Conservation (phyloP, 2,797 vertebrate species). For the Buphagus erythrorhynchus region DNA sequence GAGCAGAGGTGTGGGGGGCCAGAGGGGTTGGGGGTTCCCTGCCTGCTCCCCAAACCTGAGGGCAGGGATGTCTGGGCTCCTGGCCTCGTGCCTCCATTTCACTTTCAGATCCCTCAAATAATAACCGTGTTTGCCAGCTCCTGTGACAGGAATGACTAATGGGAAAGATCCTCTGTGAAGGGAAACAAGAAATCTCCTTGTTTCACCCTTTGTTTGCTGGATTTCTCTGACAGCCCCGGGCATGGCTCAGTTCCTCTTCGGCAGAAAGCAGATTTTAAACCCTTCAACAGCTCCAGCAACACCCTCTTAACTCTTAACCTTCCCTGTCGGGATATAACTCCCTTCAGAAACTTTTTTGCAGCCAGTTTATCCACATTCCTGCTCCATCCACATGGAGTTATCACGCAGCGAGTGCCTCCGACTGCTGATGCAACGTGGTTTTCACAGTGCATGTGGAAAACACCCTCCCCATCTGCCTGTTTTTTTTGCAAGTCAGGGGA, state of each 20-base stretch:
- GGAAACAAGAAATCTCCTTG: slow-evolving; percentile 20
- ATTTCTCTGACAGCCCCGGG: background rate
- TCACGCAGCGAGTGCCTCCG: background rate
- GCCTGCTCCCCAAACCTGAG: background rate
- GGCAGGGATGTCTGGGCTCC: background rate
- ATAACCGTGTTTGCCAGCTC: slow-evolving; percentile 30
- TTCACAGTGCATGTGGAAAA: background rate
- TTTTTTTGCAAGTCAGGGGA: background rate
- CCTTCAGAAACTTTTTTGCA: slow-evolving; percentile 11
- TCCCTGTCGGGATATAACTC: background rate
- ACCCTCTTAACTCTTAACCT: background rate
- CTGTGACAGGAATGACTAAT: slow-evolving; percentile 64
- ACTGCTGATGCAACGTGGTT: background rate
- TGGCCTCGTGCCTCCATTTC: background rate
- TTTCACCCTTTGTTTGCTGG: slow-evolving; percentile 40
- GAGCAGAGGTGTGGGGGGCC: background rate
- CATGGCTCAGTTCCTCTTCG: background rate
- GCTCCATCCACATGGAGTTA: background rate
- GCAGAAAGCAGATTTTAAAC: background rate
- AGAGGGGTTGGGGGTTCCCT: background rate
- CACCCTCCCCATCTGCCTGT: background rate
- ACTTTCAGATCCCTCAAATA: slow-evolving; percentile 52
- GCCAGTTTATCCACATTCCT: background rate
- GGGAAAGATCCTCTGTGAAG: slow-evolving; percentile 28
- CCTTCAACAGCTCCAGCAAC: background rate